phyloP scores from a whole-genome alignment of 2,113 vertebrate species.

The Brachyhypopomus occidentalis region DNA sequence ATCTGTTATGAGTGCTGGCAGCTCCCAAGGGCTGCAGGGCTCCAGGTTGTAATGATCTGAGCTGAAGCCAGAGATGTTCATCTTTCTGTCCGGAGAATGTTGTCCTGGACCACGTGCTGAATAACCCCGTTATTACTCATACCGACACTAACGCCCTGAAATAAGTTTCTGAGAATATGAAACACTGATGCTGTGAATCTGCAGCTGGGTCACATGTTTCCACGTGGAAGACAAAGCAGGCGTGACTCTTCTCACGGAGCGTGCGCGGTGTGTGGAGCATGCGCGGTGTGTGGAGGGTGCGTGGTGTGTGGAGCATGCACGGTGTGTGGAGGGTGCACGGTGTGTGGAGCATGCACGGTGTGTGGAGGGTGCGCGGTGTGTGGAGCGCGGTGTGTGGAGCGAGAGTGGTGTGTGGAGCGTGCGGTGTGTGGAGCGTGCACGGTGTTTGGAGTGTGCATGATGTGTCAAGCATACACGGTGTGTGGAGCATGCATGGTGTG shows the following conservation, averaged over 20 bases:
- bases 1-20: slow-evolving; percentile 63
- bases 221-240: not conserved
- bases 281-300: too few relatives aligned
- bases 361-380: too few relatives aligned
- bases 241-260: not conserved
- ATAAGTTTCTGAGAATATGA: slow-evolving; percentile 49
- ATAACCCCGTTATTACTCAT: slow-evolving; percentile 70
- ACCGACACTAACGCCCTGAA: slow-evolving; percentile 66
- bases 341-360: too few relatives aligned
- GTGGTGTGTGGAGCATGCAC: too few relatives aligned
- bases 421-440: too few relatives aligned
- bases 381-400: too few relatives aligned
- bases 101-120: slow-evolving; percentile 68
- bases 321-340: too few relatives aligned
- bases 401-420: too few relatives aligned
- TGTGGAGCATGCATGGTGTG: too few relatives aligned
- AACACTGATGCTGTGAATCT: not conserved
- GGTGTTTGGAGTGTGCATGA: too few relatives aligned
- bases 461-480: too few relatives aligned
- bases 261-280: not conserved
- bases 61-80: slow-evolving; percentile 63
- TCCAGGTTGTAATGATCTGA: slow-evolving; percentile 71
- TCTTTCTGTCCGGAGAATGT: slow-evolving; percentile 63
- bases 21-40: slow-evolving; percentile 58
- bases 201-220: slow-evolving; percentile 53